Evolutionary conservation across 2,888 invertebrate species (phyloP).

Genomic region (Corythucha ciliata): DNA sequence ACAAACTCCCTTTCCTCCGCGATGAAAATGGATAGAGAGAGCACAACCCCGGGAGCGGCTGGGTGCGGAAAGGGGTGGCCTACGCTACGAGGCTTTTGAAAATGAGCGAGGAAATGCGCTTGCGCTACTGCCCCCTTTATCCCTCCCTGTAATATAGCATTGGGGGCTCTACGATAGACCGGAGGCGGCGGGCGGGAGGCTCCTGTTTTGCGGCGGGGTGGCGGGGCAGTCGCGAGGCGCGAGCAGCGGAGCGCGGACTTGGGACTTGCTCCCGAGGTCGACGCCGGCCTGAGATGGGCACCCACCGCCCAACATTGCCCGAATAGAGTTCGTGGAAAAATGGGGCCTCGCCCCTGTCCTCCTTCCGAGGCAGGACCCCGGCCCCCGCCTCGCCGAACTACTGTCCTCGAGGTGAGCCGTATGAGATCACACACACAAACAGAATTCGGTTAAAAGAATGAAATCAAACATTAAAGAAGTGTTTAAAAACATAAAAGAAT

Average conservation of each 20-base stretch:
- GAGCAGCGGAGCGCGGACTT: conserved; percentile 38
- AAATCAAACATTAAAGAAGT: too few species aligned
- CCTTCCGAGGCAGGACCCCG: conserved; percentile 88
- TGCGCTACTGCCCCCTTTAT: neutral
- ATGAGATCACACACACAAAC: too few species aligned
- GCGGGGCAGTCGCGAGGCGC: conserved; percentile 32
- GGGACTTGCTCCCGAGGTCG: conserved; percentile 52
- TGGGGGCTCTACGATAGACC: conserved; percentile 1
- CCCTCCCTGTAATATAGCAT: too few species aligned
- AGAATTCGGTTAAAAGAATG: too few species aligned
- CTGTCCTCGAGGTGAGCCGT: conserved; percentile 27
- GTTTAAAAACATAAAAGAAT: too few species aligned
- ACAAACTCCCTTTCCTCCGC: too few species aligned
- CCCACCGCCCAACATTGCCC: conserved; percentile 76
- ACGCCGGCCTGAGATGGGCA: conserved; percentile 45
- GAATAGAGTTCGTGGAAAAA: conserved; percentile 94
- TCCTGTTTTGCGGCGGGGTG: conserved; percentile 10
- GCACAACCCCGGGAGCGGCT: conserved; percentile 13
- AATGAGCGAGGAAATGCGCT: neutral
- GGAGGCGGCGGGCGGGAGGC: conserved; percentile 12
- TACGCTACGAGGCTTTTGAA: neutral
- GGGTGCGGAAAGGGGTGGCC: conserved; percentile 15
- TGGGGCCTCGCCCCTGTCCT: conserved; percentile 98
- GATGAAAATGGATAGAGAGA: too few species aligned
- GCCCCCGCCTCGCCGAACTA: conserved; percentile 58